Evolutionary conservation across 2,888 invertebrate genomes (phyloP).

Genomic region (Selenia dentaria): DNA sequence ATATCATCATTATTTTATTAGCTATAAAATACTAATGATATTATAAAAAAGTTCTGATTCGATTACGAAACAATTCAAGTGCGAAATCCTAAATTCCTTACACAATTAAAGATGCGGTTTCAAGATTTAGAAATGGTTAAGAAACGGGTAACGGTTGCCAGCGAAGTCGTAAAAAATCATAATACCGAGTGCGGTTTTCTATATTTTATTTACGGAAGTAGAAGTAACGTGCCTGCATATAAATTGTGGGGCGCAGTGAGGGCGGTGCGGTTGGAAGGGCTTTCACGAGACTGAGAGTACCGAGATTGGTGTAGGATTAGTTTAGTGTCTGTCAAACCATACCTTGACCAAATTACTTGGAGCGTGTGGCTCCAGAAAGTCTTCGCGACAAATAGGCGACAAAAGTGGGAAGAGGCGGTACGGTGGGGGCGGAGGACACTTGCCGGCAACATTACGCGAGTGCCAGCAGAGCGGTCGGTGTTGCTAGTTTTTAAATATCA

Average conservation of each 20-base stretch:
- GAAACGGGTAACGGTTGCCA: slow-evolving; percentile 54
- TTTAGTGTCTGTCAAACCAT: too few species aligned
- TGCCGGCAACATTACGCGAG: too few species aligned
- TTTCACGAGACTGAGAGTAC: slow-evolving; percentile 36
- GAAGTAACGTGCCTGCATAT: slow-evolving; percentile 59
- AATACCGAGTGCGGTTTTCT: slow-evolving; percentile 76
- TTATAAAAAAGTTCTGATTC: slow-evolving; percentile 23
- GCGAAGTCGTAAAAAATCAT: slow-evolving; percentile 62
- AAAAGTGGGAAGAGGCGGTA: too few species aligned
- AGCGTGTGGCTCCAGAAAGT: too few species aligned
- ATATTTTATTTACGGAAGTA: slow-evolving; percentile 82
- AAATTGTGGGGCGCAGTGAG: slow-evolving; percentile 67
- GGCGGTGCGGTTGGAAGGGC: slow-evolving; percentile 57
- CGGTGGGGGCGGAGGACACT: too few species aligned
- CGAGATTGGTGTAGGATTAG: too few species aligned
- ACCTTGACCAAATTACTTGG: too few species aligned
- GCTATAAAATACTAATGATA: too few species aligned
- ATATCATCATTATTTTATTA: too few species aligned
- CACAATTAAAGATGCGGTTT: slow-evolving; percentile 58
- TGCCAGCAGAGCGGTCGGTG: too few species aligned
- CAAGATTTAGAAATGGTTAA: slow-evolving; percentile 45
- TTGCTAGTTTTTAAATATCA: too few species aligned
- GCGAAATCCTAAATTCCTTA: slow-evolving; percentile 17
- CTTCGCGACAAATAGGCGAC: too few species aligned
- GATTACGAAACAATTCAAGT: slow-evolving; percentile 6